Evolutionary conservation across 1,140 invertebrate species (phyloP).

Genomic region (Leptinotarsa defecta): DNA sequence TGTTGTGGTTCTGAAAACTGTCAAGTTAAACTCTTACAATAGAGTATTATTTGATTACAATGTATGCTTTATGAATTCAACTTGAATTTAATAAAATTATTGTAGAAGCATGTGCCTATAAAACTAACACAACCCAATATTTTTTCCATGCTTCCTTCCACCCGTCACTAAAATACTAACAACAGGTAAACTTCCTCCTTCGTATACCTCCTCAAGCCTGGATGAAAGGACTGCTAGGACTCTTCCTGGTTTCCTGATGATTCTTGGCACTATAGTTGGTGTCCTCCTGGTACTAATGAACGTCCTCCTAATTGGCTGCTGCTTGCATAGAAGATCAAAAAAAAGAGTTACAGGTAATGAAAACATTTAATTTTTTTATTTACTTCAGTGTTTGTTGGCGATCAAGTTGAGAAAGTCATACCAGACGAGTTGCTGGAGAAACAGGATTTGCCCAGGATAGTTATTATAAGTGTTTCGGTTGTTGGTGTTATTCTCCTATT

Average conservation of each 20-base stretch:
- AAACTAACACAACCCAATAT: neutral
- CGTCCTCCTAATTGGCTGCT: conserved; percentile 85
- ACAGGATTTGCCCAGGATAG: conserved; percentile 72
- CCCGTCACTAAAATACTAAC: conserved; percentile 42
- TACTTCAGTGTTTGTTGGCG: conserved; percentile 59
- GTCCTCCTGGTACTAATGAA: conserved; percentile 76
- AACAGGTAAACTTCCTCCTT: conserved; percentile 58
- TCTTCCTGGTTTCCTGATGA: conserved; percentile 70
- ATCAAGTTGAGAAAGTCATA: conserved; percentile 59
- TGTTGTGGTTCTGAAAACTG: too few species aligned
- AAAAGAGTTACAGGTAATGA: conserved; percentile 70
- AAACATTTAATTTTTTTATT: conserved; percentile 56
- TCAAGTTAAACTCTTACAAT: too few species aligned
- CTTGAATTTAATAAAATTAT: too few species aligned
- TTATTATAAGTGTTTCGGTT: conserved; percentile 81
- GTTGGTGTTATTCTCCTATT: conserved; percentile 77
- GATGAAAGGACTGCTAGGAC: conserved; percentile 54
- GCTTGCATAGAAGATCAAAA: conserved; percentile 76
- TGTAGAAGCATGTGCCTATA: too few species aligned
- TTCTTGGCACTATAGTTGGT: conserved; percentile 74
- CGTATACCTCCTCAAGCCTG: conserved; percentile 56
- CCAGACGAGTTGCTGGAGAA: conserved; percentile 70
- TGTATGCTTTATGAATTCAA: too few species aligned
- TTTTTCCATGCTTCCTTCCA: conserved; percentile 33
- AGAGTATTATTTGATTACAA: too few species aligned